phyloP scores from a whole-genome alignment of 1,140 invertebrate species.

The Caenorhabditis briggsae region DNA sequence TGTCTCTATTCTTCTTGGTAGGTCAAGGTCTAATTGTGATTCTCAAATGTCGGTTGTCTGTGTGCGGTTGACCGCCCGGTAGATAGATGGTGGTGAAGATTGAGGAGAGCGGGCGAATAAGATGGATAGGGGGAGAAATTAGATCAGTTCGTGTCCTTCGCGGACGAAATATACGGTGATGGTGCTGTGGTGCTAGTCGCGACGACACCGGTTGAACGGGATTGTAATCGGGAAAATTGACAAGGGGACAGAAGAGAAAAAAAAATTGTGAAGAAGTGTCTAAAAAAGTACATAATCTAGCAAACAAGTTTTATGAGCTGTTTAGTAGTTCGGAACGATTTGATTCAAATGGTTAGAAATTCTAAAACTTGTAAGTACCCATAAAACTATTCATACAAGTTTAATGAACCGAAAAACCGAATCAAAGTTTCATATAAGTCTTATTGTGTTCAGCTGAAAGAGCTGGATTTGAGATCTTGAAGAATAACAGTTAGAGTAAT shows the following conservation, averaged over 20 bases:
- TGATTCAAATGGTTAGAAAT: too few species aligned
- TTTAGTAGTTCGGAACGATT: too few species aligned
- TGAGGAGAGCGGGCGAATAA: neutral
- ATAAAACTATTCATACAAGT: too few species aligned
- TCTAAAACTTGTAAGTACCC: too few species aligned
- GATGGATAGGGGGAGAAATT: constrained; percentile 12
- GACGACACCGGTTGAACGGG: neutral
- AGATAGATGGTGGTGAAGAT: too few species aligned
- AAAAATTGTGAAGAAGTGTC: neutral
- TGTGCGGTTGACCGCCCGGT: neutral
- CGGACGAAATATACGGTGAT: constrained; percentile 42
- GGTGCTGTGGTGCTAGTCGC: constrained; percentile 35
- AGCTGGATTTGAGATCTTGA: too few species aligned
- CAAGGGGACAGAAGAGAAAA: neutral
- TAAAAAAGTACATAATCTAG: neutral
- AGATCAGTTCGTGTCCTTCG: constrained; percentile 54
- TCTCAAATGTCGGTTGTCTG: constrained; percentile 46
- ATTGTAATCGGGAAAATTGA: neutral
- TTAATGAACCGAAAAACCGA: too few species aligned
- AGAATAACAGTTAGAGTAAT: too few species aligned
- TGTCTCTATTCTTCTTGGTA: constrained; percentile 40
- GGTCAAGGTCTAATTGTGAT: constrained; percentile 55
- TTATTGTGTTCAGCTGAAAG: too few species aligned
- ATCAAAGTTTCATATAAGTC: too few species aligned
- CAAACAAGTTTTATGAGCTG: neutral